Conservation (phyloP, 2,888 invertebrate genomes). For the Drosophila pegasa region DNA sequence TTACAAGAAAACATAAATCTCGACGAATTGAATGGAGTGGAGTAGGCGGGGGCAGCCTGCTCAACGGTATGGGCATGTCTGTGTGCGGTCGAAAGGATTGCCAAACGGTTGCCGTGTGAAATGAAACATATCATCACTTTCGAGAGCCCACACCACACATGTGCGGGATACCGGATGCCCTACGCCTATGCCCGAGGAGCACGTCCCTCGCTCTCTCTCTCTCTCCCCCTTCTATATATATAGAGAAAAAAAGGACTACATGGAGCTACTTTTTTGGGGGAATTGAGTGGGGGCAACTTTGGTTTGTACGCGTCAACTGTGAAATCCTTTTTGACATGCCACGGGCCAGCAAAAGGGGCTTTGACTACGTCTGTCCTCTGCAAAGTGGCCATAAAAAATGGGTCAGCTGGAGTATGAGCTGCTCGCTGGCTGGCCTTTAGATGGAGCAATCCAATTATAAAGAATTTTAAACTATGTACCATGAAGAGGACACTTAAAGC, state of each 20-base stretch:
- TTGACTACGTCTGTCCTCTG: constrained; percentile 46
- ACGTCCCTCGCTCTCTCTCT: constrained; percentile 19
- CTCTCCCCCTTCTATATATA: neutral
- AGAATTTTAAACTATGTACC: constrained; percentile 80
- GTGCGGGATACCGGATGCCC: constrained; percentile 46
- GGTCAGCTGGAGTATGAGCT: constrained; percentile 22
- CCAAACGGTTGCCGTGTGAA: constrained; percentile 72
- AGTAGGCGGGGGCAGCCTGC: constrained; percentile 11
- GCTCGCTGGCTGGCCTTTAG: constrained; percentile 40
- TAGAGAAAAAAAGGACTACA: constrained; percentile 31
- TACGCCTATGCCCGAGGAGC: constrained; percentile 43
- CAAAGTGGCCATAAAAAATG: constrained; percentile 72
- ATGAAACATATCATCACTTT: constrained; percentile 81
- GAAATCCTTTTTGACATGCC: constrained; percentile 79
- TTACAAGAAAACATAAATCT: constrained; percentile 80
- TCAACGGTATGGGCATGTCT: constrained; percentile 50
- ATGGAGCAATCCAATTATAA: constrained; percentile 77
- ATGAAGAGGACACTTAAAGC: constrained; percentile 77
- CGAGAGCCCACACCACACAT: constrained; percentile 47
- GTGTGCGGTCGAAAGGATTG: constrained; percentile 79
- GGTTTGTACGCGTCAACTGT: constrained; percentile 79
- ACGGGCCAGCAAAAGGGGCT: constrained; percentile 22
- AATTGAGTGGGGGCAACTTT: constrained; percentile 47
- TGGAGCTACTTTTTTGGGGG: constrained; percentile 15
- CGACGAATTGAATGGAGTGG: constrained; percentile 29